A percentile compares a stretch with the other conserved stretches of the same genome.
Evolutionary conservation across 2,888 invertebrate genomes (phyloP).

Genomic region (Apotomis betuletana): DNA sequence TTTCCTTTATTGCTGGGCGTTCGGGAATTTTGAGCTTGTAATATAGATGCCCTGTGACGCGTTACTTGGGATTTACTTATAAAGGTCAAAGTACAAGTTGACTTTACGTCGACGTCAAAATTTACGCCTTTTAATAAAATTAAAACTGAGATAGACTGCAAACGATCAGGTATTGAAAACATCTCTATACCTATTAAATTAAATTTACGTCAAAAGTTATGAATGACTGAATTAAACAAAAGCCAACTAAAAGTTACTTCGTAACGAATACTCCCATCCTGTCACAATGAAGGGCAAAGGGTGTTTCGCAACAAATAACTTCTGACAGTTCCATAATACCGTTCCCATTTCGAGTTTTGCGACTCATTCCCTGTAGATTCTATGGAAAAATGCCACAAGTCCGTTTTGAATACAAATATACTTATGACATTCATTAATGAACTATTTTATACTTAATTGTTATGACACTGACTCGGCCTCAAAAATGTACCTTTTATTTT

Average conservation of each 20-base stretch:
- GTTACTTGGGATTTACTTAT: background rate
- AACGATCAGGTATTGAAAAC: no score
- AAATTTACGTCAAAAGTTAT: no score
- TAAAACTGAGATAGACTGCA: no score
- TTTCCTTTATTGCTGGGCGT: background rate
- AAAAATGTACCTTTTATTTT: conserved; percentile 20
- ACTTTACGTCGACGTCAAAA: no score
- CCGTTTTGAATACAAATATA: background rate
- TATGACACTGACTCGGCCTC: conserved; percentile 15
- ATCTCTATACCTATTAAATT: no score
- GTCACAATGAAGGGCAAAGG: background rate
- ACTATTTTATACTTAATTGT: background rate
- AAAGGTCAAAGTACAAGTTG: no score
- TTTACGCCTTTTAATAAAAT: no score
- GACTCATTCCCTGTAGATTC: background rate
- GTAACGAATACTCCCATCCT: background rate
- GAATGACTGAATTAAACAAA: background rate
- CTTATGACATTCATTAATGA: background rate
- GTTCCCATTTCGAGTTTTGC: conserved; percentile 13
- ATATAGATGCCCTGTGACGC: background rate
- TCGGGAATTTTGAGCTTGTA: background rate
- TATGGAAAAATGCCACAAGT: background rate
- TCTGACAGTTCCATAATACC: conserved; percentile 27
- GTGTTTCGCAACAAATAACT: conserved; percentile 32
- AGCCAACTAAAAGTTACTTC: background rate